Percentiles rank a stretch among this genome's conserved stretches.
These are phyloP conservation scores for Plebejus argus DNA, from an alignment of 2,888 invertebrate species.

Conservation along the genomic window DNA sequence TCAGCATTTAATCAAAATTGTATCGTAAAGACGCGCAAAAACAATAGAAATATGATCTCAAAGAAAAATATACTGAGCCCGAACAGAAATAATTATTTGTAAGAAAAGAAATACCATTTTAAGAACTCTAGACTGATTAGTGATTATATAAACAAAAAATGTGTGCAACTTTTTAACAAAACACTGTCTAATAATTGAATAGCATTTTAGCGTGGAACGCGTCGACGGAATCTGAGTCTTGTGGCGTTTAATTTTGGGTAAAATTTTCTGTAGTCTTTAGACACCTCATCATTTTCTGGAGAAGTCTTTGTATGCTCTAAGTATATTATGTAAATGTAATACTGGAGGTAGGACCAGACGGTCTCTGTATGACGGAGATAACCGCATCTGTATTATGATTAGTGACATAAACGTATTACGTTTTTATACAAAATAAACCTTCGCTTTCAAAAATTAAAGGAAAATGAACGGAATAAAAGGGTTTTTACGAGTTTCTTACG, in stretches of 20 bases:
- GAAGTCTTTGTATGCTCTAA: conserved; percentile 70
- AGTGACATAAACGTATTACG: conserved; percentile 44
- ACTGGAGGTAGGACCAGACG: conserved; percentile 63
- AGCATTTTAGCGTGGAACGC: background rate
- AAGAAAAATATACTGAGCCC: background rate
- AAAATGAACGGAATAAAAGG: background rate
- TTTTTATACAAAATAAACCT: conserved; percentile 16
- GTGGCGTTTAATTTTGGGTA: conserved; percentile 52
- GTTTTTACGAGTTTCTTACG: background rate
- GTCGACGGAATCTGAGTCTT: conserved; percentile 48
- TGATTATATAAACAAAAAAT: conserved; percentile 25
- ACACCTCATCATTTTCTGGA: conserved; percentile 62
- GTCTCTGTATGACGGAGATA: conserved; percentile 57
- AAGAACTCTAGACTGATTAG: conserved; percentile 10
- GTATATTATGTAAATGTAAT: conserved; percentile 76
- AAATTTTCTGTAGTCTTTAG: conserved; percentile 58
- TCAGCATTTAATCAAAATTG: conserved; percentile 1
- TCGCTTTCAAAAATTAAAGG: background rate
- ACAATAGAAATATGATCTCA: conserved; percentile 8
- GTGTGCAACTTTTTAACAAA: conserved; percentile 25
- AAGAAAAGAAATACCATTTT: conserved; percentile 9
- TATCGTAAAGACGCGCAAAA: background rate
- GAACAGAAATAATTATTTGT: conserved; percentile 11
- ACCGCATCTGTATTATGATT: conserved; percentile 65
- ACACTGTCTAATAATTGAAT: conserved; percentile 31